Evolutionary conservation across 2,888 invertebrate species (phyloP).

Genomic region (Alsophila aescularia): DNA sequence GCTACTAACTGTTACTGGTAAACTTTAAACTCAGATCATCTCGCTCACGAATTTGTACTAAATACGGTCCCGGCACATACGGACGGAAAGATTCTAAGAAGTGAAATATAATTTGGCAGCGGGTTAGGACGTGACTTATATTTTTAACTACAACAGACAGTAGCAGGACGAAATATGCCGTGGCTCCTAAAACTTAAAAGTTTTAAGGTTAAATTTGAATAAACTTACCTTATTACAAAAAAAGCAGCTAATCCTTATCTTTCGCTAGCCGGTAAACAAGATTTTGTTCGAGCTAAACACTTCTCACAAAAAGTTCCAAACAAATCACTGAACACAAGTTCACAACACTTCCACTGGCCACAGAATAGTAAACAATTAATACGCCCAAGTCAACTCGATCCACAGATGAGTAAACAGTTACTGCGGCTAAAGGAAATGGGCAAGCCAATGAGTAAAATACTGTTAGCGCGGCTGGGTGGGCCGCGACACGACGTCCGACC

Average conservation of each 20-base stretch:
- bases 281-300: background rate
- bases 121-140: background rate
- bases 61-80: slow-evolving; percentile 33
- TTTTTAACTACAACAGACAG: background rate
- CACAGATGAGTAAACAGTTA: slow-evolving; percentile 15
- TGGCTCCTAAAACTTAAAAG: no score
- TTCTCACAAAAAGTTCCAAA: slow-evolving; percentile 4
- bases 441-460: slow-evolving; percentile 31
- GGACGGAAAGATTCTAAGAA: background rate
- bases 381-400: background rate
- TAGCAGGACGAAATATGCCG: background rate
- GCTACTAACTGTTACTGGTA: slow-evolving; percentile 44
- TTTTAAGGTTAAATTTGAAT: no score
- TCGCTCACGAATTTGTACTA: slow-evolving; percentile 39
- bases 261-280: background rate
- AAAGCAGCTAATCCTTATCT: no score
- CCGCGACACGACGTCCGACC: slow-evolving; percentile 60
- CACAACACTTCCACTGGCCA: slow-evolving; percentile 1
- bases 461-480: slow-evolving; percentile 64
- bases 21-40: slow-evolving; percentile 42
- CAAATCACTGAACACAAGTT: slow-evolving; percentile 15
- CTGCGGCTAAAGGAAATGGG: slow-evolving; percentile 18
- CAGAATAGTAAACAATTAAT: slow-evolving; percentile 8
- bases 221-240: no score
- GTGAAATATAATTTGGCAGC: background rate